These are phyloP conservation scores for Amblyraja radiata DNA, from an alignment of 2,797 vertebrate species.

Conservation along the genomic window DNA sequence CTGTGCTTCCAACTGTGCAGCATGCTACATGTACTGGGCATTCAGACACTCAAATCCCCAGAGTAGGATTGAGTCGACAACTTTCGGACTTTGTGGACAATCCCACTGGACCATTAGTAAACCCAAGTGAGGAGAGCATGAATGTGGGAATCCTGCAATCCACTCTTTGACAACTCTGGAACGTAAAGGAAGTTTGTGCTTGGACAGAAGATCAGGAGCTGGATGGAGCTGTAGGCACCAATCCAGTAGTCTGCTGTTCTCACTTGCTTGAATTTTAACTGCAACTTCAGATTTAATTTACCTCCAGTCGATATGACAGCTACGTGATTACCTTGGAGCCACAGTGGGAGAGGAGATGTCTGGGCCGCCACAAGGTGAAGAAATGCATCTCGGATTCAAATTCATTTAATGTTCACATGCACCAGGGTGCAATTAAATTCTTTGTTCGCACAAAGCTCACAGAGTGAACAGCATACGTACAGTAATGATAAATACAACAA, in stretches of 20 bases:
- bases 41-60: neutral
- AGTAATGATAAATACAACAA: too few relatives aligned
- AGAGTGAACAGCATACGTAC: too few relatives aligned
- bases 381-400: neutral
- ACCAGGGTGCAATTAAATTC: too few relatives aligned
- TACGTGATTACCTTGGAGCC: constrained; percentile 52
- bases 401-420: too few relatives aligned
- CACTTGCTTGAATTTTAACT: constrained; percentile 43
- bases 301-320: constrained; percentile 74
- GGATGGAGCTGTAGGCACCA: neutral
- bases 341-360: neutral
- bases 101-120: neutral
- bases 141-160: too few relatives aligned
- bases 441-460: too few relatives aligned
- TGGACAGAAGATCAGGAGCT: neutral
- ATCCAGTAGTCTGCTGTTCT: neutral
- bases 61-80: neutral
- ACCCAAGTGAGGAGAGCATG: neutral
- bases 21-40: neutral
- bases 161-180: neutral
- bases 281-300: constrained; percentile 72
- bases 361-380: neutral
- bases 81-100: neutral
- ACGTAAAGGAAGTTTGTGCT: neutral
- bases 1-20: neutral